A percentile compares a stretch with the other conserved stretches of the same genome.
Evolutionary conservation across 2,113 vertebrate species (phyloP).

Genomic region (Mus musculus): GRCm39 chr3:33261501-33262000

Average conservation of each 20-base stretch:
- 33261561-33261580: not conserved
- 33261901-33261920: not conserved
- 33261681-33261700: not conserved
- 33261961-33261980: not conserved
- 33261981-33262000: not conserved
- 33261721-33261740: not conserved
- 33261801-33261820: not conserved
- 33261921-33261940: not conserved
- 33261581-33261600: not conserved
- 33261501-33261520: not conserved
- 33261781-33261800: not conserved
- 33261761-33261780: not conserved
- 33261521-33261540: not conserved
- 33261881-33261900: not conserved
- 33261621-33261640: not conserved
- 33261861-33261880: not conserved
- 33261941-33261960: not conserved
- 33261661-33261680: not conserved
- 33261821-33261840: not conserved
- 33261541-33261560: not conserved
- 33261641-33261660: not conserved
- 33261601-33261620: not conserved
- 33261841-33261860: not conserved
- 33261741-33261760: not conserved
- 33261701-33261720: not conserved